Evolutionary conservation across 2,888 invertebrate genomes (phyloP), one percentile per base, ranked within the genome.

Genomic region (Lumbricus terrestris): DNA sequence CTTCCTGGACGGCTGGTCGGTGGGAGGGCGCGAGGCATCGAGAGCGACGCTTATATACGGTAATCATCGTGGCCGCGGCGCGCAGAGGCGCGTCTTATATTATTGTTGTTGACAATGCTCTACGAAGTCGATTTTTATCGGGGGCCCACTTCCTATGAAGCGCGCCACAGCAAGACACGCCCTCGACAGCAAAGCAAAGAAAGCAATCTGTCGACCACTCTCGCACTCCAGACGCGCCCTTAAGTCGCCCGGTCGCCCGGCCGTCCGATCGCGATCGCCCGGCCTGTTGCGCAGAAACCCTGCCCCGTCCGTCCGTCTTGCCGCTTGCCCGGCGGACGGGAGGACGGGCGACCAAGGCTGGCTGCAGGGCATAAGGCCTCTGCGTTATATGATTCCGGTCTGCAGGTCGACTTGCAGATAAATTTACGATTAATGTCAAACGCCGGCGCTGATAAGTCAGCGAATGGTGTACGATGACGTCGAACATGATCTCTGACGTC

Each of bases 101-200:
- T n/a, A 85, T 85, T 85, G 37, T 85, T 85, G 85, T 85, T 85
- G 85, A 85, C 85, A 85, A 85, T 85, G 37, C 85, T 85, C 85
- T 85, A 85, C 34, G 85, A 16, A 34, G 85, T 85, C 85, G 85
- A 85, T 85, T 85, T 85, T 85, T 85, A 85, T 85, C 85, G 85
- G 37, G 37, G 35, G n/a, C n/a, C 35, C 85, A 37, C 69, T 69
- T 69, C 69, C 69, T 69, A n/a, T n/a, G 69, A 69, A 69, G 29
- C 69, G 69, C 69, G 29, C 69, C 13, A 20, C 85, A 2, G 34
- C 85, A 37, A 85, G 85, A 85, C 85, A 90, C 90, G 54, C 38
- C 38, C 35, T 89, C 82, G 89, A 89, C 69, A 89, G 89, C 89
- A 37, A 89, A 89, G 89, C 89, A 89, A 89, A 89, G 89, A 89